These are phyloP conservation scores for Ianthella basta DNA, from an alignment of 37 sponge, comb jelly and placozoan species.

Conservation along the genomic window DNA sequence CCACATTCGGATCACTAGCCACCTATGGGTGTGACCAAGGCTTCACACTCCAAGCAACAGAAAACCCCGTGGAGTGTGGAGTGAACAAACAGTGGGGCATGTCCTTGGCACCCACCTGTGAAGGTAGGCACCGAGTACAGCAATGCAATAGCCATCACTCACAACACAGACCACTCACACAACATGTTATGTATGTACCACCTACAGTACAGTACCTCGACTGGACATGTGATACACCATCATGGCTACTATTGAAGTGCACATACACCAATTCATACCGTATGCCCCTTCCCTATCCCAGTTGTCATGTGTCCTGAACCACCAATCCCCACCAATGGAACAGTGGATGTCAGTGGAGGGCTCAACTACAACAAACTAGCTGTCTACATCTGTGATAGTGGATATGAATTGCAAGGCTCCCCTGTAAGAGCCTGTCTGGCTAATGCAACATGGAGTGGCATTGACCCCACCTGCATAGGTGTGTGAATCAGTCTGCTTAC, in stretches of 20 bases:
- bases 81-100: too few relatives aligned
- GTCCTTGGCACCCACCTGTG: too few relatives aligned
- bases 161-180: too few relatives aligned
- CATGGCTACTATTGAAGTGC: too few relatives aligned
- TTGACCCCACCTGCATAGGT: neutral
- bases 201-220: too few relatives aligned
- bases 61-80: too few relatives aligned
- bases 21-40: slow-evolving; percentile 57
- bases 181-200: too few relatives aligned
- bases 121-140: too few relatives aligned
- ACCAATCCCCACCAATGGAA: neutral
- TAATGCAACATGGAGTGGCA: neutral
- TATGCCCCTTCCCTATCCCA: neutral
- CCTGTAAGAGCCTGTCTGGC: neutral
- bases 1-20: slow-evolving; percentile 46
- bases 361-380: neutral
- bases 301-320: neutral
- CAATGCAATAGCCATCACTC: too few relatives aligned
- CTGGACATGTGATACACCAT: too few relatives aligned
- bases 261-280: neutral
- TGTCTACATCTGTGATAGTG: neutral
- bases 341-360: neutral
- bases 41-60: neutral
- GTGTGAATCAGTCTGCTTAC: neutral
- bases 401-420: neutral